Evolutionary conservation across 2,797 vertebrate genomes (phyloP), one percentile per base, ranked within the genome.

Genomic region (Lagocephalus sceleratus): DNA sequence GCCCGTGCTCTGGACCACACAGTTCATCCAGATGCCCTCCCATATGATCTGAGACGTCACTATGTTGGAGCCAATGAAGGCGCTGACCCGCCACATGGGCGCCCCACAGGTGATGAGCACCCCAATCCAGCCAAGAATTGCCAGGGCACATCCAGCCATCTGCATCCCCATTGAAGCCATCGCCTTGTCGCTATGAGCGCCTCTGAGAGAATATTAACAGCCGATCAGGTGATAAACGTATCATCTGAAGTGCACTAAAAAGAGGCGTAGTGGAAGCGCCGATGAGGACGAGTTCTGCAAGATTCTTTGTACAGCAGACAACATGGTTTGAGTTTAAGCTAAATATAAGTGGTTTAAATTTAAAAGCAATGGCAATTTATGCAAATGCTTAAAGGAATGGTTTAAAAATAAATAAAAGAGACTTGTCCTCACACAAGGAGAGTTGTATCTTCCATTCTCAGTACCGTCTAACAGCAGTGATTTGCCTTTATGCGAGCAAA

Each of bases 21-120:
- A 91, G 85, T 5, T 88, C 89, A 92, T 90, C 89, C 90, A 92
- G 66, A 90, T 68, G 17, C 89, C 90, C 67, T 92, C 90, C 89
- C 89, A 91, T 1, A 87, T 70, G 50, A 41, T 47, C 79, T 92
- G 88, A 0, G 88, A 84, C 1, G 88, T 90, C 47, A 91, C 85
- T 8, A 86, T 88, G 76, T 84, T 91, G 76, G 17, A 78, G 12
- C 88, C 87, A 2, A 90, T 77, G 63, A 91, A 91, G 0, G 84
- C 88, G 0, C 81, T 76, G 47, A 92, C 90, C 38, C 71, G 75
- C 89, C 91, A 91, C 85, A 83, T 87, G 45, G 89, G 89, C 0
- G 73, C 20, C 0, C 53, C 81, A 5, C 88, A 91, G 2, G 56
- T 60, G 0, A 89, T 7, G 25, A 91, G 64, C 50, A 79, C 84